Conservation (phyloP, 1,140 invertebrate genomes). For the Drosophila triauraria region DNA sequence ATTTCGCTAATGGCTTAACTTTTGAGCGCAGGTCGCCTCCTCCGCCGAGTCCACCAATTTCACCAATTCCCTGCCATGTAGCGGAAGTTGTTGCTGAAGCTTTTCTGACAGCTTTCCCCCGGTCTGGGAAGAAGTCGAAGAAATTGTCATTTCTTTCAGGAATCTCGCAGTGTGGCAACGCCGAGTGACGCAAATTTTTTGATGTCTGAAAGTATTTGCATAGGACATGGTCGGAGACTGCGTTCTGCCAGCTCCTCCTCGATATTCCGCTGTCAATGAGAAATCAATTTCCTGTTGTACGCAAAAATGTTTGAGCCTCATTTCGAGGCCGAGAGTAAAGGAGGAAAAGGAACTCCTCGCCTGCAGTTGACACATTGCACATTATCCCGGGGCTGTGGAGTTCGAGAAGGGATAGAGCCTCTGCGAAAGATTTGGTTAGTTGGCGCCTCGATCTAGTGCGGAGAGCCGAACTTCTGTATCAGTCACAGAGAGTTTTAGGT, state of each 20-base stretch:
- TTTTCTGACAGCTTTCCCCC: conserved; percentile 73
- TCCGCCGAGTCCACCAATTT: neutral
- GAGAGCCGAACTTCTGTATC: no score
- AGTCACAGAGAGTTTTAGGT: no score
- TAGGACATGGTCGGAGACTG: conserved; percentile 45
- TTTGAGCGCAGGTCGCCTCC: conserved; percentile 58
- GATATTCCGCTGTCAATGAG: conserved; percentile 66
- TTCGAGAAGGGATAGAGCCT: neutral
- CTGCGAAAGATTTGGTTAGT: conserved; percentile 7
- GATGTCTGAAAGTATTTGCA: conserved; percentile 74
- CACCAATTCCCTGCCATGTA: conserved; percentile 47
- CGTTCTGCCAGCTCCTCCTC: neutral
- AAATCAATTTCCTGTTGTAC: conserved; percentile 80
- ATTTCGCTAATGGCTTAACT: conserved; percentile 83
- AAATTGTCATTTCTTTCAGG: conserved; percentile 57
- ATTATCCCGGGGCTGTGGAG: conserved; percentile 30
- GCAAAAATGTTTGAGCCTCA: conserved; percentile 66
- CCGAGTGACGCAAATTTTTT: conserved; percentile 60
- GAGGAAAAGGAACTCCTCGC: conserved; percentile 2
- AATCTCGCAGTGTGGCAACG: conserved; percentile 67
- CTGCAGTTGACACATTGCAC: conserved; percentile 78
- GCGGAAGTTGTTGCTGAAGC: conserved; percentile 79
- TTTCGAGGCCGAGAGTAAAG: neutral
- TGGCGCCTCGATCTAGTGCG: neutral
- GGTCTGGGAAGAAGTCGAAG: conserved; percentile 16